These are phyloP conservation scores for Papilio polyxenes DNA, from an alignment of 1,140 invertebrate genomes.

Conservation along the genomic window DNA sequence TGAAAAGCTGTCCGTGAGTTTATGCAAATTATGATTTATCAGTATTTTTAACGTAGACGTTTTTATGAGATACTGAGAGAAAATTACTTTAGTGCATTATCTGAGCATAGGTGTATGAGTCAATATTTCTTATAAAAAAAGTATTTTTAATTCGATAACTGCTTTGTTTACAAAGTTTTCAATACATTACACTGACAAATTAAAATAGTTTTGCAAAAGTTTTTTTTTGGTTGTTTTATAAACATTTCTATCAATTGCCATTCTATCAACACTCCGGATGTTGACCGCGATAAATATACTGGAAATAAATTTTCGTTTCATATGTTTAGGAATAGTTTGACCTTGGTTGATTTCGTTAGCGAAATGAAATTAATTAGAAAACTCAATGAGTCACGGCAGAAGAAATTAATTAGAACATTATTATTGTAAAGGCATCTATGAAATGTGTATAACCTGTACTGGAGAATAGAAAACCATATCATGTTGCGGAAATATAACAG, in stretches of 20 bases:
- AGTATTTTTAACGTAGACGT: constrained; percentile 23
- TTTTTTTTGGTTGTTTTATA: constrained; percentile 5
- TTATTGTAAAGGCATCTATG: neutral
- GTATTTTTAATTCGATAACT: neutral
- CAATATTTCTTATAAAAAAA: neutral
- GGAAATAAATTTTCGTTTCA: neutral
- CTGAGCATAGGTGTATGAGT: neutral
- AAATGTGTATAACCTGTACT: neutral
- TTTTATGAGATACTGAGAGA: constrained; percentile 8
- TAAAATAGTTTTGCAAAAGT: neutral
- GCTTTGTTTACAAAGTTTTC: neutral
- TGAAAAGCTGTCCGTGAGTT: constrained; percentile 29
- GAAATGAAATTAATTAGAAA: neutral
- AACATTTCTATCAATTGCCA: constrained; percentile 21
- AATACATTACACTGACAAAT: neutral
- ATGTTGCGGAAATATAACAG: neutral
- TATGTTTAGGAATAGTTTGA: neutral
- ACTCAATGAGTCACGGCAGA: neutral
- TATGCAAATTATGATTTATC: constrained; percentile 33
- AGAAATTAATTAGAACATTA: neutral
- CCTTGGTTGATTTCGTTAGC: neutral
- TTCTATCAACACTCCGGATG: neutral
- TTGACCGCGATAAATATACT: neutral
- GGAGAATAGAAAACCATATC: neutral
- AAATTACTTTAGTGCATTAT: neutral